Conservation (phyloP, 2,113 vertebrate species). For the Uria lomvia region DNA sequence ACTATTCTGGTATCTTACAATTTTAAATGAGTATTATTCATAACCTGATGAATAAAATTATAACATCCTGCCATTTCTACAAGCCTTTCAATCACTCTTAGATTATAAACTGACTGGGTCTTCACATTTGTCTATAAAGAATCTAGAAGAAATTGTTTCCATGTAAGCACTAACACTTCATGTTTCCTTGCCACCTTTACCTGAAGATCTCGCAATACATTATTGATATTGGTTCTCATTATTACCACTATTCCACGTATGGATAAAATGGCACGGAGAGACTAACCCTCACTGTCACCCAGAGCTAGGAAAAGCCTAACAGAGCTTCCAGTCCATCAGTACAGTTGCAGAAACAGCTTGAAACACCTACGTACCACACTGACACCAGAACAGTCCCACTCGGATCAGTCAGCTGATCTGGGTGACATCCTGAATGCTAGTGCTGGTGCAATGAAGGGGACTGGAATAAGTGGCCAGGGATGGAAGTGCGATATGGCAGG, state of each 20-base stretch:
- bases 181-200: neutral
- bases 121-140: neutral
- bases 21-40: neutral
- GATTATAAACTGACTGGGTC: neutral
- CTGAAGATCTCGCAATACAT: neutral
- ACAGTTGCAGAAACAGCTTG: neutral
- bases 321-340: neutral
- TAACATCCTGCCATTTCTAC: neutral
- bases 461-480: neutral
- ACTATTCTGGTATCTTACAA: neutral
- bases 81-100: neutral
- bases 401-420: rapidly evolving
- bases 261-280: neutral
- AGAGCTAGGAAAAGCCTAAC: neutral
- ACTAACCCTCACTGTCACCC: neutral
- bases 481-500: neutral
- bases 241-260: neutral
- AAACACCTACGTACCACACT: neutral
- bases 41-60: neutral
- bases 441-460: neutral
- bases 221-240: neutral
- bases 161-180: neutral
- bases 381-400: neutral
- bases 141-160: neutral
- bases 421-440: neutral